These are phyloP conservation scores for Micropoecilia bifurca DNA, from an alignment of 2,797 vertebrate species.

Conservation along the genomic window DNA sequence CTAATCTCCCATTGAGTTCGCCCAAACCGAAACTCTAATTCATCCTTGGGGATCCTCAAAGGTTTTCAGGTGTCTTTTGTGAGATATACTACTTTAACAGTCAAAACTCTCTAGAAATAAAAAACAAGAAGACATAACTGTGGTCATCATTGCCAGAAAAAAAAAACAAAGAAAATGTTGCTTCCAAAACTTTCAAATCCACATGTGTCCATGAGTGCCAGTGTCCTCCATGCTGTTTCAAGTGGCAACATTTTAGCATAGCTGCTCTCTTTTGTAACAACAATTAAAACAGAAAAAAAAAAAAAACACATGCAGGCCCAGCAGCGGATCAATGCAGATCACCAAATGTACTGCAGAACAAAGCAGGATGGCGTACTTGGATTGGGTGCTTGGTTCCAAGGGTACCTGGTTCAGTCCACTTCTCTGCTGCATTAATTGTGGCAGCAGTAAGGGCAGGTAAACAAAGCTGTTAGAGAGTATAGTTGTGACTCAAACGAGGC, in stretches of 20 bases:
- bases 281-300: conserved; percentile 56
- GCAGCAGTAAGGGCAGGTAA: conserved; percentile 71
- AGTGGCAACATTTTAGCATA: conserved; percentile 62
- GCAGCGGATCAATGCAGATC: conserved; percentile 62
- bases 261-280: conserved; percentile 61
- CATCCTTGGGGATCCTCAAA: neutral
- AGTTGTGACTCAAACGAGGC: conserved; percentile 62
- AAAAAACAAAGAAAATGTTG: neutral
- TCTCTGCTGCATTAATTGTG: conserved; percentile 67
- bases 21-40: neutral
- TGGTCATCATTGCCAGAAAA: neutral
- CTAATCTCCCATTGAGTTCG: neutral
- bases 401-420: conserved; percentile 63
- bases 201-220: conserved; percentile 33
- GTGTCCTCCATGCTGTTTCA: conserved; percentile 53
- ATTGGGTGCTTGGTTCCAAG: conserved; percentile 54
- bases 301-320: conserved; percentile 28
- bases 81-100: neutral
- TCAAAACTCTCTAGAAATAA: neutral
- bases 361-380: conserved; percentile 53
- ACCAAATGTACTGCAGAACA: conserved; percentile 54
- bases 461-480: conserved; percentile 74
- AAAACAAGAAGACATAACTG: too few relatives aligned
- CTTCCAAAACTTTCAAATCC: conserved; percentile 21
- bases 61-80: neutral